Evolutionary conservation across 1,140 invertebrate genomes (phyloP).

Genomic region (Diprion similis): DNA sequence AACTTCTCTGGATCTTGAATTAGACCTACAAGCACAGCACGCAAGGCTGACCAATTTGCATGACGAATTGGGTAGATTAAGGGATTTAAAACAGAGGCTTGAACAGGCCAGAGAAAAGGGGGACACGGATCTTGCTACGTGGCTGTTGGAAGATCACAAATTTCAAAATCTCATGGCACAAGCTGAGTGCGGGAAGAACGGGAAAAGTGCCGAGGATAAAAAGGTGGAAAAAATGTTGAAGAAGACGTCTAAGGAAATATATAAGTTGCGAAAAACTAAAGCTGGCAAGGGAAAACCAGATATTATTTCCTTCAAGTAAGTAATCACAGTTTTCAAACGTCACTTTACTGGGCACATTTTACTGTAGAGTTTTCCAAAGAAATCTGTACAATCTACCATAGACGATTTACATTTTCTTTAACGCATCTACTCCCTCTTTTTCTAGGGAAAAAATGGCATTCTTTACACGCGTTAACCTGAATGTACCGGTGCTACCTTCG

Average conservation of each 20-base stretch:
- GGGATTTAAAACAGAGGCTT: constrained; percentile 78
- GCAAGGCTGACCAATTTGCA: constrained; percentile 80
- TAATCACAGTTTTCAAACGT: constrained; percentile 36
- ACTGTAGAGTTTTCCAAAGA: background rate
- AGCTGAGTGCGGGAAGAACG: constrained; percentile 65
- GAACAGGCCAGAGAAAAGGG: constrained; percentile 79
- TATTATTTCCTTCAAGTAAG: constrained; percentile 92
- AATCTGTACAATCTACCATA: background rate
- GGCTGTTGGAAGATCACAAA: constrained; percentile 86
- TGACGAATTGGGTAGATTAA: constrained; percentile 82
- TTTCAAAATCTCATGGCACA: constrained; percentile 80
- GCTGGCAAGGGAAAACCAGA: constrained; percentile 90
- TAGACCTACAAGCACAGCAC: constrained; percentile 91
- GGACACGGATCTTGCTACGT: constrained; percentile 79
- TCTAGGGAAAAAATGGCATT: constrained; percentile 95
- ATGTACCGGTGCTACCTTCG: constrained; percentile 77
- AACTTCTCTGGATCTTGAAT: constrained; percentile 90
- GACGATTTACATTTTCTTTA: constrained; percentile 26
- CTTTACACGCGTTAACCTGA: constrained; percentile 82
- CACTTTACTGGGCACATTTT: constrained; percentile 11
- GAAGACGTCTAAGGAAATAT: constrained; percentile 88
- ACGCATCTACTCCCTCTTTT: constrained; percentile 29
- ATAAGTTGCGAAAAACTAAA: constrained; percentile 85
- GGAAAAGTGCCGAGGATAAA: constrained; percentile 75
- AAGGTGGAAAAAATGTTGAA: constrained; percentile 83